phyloP scores from a whole-genome alignment of 2,888 invertebrate genomes.

The Hirudinaria manillensis region DNA sequence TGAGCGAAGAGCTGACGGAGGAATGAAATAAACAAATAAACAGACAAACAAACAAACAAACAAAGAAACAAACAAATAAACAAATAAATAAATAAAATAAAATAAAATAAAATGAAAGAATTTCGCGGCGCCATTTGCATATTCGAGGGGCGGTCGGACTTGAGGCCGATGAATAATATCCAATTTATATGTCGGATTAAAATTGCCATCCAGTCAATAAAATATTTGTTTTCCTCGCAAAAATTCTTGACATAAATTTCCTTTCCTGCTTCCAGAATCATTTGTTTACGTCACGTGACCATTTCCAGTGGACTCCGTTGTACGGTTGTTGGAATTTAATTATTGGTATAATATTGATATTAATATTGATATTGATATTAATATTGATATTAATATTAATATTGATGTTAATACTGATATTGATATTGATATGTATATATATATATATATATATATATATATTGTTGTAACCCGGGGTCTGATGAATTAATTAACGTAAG shows the following conservation, averaged over 20 bases:
- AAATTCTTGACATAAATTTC: conserved; percentile 23
- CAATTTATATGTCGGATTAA: conserved; percentile 22
- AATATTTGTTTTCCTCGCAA: conserved; percentile 28
- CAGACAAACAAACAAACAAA: no score
- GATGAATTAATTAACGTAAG: no score
- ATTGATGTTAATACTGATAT: not conserved
- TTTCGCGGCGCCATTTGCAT: not conserved
- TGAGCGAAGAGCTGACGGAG: no score
- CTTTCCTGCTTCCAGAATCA: no score
- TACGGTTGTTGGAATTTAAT: not conserved
- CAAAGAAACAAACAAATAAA: no score
- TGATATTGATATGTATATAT: not conserved
- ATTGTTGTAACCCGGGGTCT: no score
- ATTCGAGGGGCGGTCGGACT: not conserved
- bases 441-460: no score
- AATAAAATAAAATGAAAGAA: no score
- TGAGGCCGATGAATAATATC: conserved; percentile 12
- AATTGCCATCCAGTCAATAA: conserved; percentile 27
- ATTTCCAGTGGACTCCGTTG: no score
- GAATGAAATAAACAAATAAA: no score
- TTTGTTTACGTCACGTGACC: no score
- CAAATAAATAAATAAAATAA: no score
- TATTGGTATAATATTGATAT: not conserved
- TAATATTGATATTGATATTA: not conserved
- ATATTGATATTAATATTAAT: not conserved